Percentiles rank a stretch among this genome's conserved stretches.
phyloP scores from a whole-genome alignment of 2,797 vertebrate genomes.

The Arremon brunneinucha region DNA sequence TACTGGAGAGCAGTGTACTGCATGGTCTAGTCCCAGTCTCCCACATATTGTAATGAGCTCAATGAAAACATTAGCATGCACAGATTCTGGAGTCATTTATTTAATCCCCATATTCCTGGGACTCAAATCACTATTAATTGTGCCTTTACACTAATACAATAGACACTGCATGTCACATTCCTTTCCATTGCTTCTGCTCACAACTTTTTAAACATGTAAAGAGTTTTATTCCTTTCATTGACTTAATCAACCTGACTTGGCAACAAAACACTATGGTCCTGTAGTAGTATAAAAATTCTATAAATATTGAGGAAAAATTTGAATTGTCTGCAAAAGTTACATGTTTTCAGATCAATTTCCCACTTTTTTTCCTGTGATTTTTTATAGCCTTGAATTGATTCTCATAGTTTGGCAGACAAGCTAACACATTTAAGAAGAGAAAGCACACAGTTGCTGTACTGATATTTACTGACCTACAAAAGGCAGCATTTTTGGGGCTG shows the following conservation, averaged over 20 bases:
- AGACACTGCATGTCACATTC: background rate
- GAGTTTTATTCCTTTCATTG: background rate
- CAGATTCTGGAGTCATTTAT: background rate
- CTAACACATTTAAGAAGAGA: background rate
- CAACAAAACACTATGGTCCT: background rate
- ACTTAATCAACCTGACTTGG: background rate
- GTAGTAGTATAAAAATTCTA: background rate
- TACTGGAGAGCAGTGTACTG: background rate
- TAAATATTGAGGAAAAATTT: background rate
- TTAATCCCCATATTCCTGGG: background rate
- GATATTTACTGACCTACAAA: background rate
- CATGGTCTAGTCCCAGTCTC: background rate
- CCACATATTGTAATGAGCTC: constrained; percentile 1
- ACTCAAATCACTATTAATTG: background rate
- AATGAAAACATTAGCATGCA: background rate
- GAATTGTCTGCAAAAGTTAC: background rate
- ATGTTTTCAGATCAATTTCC: background rate
- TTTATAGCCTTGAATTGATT: background rate
- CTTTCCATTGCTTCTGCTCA: background rate
- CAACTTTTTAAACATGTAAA: background rate
- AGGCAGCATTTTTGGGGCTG: background rate
- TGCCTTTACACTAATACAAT: background rate
- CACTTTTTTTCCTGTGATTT: background rate
- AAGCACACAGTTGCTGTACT: background rate
- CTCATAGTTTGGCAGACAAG: background rate